A percentile compares a stretch with the other conserved stretches of the same genome.
These are phyloP conservation scores for Notospermus geniculatus DNA, from an alignment of 1,140 invertebrate genomes.

Conservation along the genomic window DNA sequence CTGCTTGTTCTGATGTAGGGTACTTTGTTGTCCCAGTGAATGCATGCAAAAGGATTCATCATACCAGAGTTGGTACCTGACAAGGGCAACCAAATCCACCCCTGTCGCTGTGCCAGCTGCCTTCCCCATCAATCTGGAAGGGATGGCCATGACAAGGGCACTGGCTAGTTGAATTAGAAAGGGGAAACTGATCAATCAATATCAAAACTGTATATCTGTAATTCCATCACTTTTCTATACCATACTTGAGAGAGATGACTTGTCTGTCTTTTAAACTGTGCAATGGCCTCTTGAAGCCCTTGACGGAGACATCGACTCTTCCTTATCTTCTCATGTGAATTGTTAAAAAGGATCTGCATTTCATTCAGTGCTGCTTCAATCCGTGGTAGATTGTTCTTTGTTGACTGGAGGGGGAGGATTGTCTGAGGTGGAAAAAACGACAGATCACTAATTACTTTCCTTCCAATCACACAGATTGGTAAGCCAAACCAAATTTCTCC, in stretches of 20 bases:
- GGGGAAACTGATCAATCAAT: background rate
- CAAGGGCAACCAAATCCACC: too few relatives aligned
- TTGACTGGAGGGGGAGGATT: conserved; percentile 29
- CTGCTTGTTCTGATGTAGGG: background rate
- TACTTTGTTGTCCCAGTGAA: too few relatives aligned
- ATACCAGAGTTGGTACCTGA: too few relatives aligned
- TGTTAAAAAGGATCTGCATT: conserved; percentile 15
- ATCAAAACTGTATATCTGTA: background rate
- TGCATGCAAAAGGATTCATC: too few relatives aligned
- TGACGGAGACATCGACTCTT: conserved; percentile 26
- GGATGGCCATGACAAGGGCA: too few relatives aligned
- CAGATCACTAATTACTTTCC: background rate
- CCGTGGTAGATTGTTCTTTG: conserved; percentile 30
- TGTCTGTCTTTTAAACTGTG: conserved; percentile 21
- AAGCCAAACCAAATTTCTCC: background rate
- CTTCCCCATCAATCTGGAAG: too few relatives aligned
- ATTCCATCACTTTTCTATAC: background rate
- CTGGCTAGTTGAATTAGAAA: too few relatives aligned
- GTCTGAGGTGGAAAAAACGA: conserved; percentile 19
- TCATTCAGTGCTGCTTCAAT: conserved; percentile 28
- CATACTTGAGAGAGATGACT: background rate
- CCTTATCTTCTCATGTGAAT: background rate
- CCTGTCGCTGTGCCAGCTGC: too few relatives aligned
- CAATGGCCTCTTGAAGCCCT: conserved; percentile 26
- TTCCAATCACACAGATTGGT: background rate